Evolutionary conservation across 2,797 vertebrate species (phyloP).

Genomic region (Myotis planiceps): DNA sequence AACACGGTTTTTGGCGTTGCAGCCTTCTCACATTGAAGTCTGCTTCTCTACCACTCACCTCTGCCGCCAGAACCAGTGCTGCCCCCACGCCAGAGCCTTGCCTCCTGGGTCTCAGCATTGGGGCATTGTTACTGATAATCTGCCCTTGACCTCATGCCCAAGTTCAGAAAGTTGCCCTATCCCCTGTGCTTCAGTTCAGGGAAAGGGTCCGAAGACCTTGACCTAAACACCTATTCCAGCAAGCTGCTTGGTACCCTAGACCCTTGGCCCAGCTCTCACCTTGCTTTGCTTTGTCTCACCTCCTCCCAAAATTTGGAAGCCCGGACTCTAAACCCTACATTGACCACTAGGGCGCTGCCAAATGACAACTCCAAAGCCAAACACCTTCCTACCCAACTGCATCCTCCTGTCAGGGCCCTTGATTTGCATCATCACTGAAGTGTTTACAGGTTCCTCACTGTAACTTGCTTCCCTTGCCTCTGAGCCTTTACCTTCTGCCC

Average conservation of each 20-base stretch:
- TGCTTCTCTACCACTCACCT: background rate
- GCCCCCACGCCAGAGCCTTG: background rate
- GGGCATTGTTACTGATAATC: background rate
- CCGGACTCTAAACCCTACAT: background rate
- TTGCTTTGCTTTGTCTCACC: background rate
- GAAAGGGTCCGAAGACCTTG: background rate
- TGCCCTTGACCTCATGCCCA: background rate
- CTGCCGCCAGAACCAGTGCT: background rate
- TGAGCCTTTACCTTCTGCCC: background rate
- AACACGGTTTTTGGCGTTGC: rapidly evolving
- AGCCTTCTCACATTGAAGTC: background rate
- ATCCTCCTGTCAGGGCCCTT: background rate
- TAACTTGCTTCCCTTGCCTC: background rate
- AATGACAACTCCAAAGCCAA: background rate
- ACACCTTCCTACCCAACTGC: background rate
- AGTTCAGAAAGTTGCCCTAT: background rate
- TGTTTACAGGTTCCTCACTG: background rate
- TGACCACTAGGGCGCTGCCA: background rate
- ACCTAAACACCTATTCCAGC: background rate
- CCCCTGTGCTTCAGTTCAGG: background rate
- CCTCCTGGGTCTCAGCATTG: background rate
- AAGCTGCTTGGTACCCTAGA: background rate
- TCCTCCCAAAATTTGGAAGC: background rate
- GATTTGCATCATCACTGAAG: no score
- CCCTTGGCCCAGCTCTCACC: background rate